Base-by-base conservation (phyloP, 2,113 vertebrate species). In the Nanorana parkeri region DNA sequence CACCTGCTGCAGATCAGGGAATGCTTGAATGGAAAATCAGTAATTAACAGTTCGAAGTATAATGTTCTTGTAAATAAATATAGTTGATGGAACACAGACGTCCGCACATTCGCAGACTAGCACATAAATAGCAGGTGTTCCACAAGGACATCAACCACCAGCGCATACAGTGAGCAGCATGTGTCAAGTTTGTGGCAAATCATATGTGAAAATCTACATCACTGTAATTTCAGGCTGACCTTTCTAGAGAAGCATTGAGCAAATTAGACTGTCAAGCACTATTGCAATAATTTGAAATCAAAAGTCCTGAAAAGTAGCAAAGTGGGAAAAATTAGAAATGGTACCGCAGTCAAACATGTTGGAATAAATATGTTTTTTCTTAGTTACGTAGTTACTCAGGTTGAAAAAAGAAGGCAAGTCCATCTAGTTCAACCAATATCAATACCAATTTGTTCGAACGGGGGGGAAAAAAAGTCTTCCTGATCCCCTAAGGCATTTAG, bases 161-260 rank as follows among this genome's bases (percentile, higher is more conserved):
- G 54, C 71, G 52, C 52, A 73, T 20, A 29, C 71, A 32, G 28
- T 58, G 26, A 73, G 26, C 71, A 73, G 71, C 54, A 32, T 58
- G 71, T 73, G 54, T 17, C 21, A 55, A 72, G 52, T 29, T 51
- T n/a, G 69, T 52, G 29, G 52, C 71, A 73, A 73, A 73, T 73
- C 11, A 15, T 58, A 58, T 73, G 71, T 73, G 71, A 73, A 73
- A 73, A 73, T 19, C 52, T 32, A 58, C 71, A 58, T 58, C 32
- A 73, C 54, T 73, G 71, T 73, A 56, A 73, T 73, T 56, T 56
- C 17, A 73, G 52, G 71, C 19, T 73, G 71, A 73, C 71, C 71
- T 73, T 71, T 71, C 55, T 32, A 23, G n/a, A 58, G 54, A 73
- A 32, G 52, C 3, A 21, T 19, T 7, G 17, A 32, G 54, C 71